Evolutionary conservation across 2,113 vertebrate genomes (phyloP).

Genomic region (Callopanchax toddi): DNA sequence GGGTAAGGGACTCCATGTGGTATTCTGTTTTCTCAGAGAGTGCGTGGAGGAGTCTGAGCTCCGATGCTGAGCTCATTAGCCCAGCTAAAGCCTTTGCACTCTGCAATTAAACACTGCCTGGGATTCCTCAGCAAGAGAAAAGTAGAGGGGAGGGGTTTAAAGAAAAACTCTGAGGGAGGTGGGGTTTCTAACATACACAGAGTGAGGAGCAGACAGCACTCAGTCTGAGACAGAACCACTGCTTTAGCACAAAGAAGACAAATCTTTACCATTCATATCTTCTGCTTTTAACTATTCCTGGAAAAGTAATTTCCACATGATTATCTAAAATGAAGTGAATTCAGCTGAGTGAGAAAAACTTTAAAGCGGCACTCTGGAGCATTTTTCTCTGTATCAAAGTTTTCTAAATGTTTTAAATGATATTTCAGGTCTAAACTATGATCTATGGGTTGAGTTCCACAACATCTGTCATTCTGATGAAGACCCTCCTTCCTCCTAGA

Average conservation of each 20-base stretch:
- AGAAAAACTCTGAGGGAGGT: constrained; percentile 62
- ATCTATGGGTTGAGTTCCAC: too few species aligned
- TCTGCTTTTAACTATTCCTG: constrained; percentile 4
- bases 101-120: constrained; percentile 82
- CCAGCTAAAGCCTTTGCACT: constrained; percentile 68
- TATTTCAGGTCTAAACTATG: too few species aligned
- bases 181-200: constrained; percentile 62
- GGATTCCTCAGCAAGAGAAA: constrained; percentile 74
- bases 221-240: constrained; percentile 51
- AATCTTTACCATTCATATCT: constrained; percentile 17
- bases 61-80: constrained; percentile 63
- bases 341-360: too few species aligned
- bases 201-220: constrained; percentile 49
- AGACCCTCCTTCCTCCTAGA: too few species aligned
- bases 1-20: constrained; percentile 39
- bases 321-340: constrained; percentile 37
- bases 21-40: constrained; percentile 33
- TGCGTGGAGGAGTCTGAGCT: constrained; percentile 46
- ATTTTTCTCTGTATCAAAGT: too few species aligned
- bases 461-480: too few species aligned
- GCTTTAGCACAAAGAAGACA: constrained; percentile 25
- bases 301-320: constrained; percentile 10
- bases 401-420: too few species aligned
- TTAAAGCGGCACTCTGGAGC: too few species aligned
- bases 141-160: constrained; percentile 50